phyloP scores from a whole-genome alignment of 2,888 invertebrate genomes.

The Melieria omissa region DNA sequence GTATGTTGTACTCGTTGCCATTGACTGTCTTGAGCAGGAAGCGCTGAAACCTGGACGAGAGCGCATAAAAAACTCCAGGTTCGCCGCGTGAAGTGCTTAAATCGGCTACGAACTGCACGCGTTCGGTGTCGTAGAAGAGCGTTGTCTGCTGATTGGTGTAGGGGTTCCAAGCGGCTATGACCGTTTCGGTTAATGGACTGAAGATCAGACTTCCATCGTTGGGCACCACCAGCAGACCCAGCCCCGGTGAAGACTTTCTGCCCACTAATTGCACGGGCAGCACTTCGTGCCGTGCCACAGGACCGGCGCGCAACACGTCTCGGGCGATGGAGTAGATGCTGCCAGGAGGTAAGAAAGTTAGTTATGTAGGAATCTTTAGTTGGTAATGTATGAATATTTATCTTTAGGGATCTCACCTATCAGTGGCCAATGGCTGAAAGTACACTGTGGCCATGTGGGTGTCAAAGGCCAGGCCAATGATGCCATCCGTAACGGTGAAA shows the following conservation, averaged over 20 bases:
- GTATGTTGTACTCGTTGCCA: constrained; percentile 77
- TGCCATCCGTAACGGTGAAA: constrained; percentile 77
- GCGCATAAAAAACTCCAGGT: constrained; percentile 77
- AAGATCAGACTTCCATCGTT: constrained; percentile 80
- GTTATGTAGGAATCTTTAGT: constrained; percentile 37
- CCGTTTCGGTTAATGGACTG: constrained; percentile 83
- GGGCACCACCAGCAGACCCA: constrained; percentile 78
- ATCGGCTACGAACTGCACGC: constrained; percentile 83
- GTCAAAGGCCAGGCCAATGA: constrained; percentile 75
- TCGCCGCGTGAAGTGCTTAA: constrained; percentile 76
- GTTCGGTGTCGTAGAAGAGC: constrained; percentile 76
- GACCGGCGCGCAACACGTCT: constrained; percentile 78
- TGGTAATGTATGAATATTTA: too few species aligned
- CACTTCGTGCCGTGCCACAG: constrained; percentile 75
- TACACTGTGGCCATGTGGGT: constrained; percentile 70
- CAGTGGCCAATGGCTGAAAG: constrained; percentile 77
- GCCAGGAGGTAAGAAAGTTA: constrained; percentile 53
- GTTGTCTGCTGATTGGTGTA: constrained; percentile 78
- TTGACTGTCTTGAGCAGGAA: constrained; percentile 79
- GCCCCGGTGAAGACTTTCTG: constrained; percentile 85
- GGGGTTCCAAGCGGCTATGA: constrained; percentile 84
- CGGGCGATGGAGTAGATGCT: constrained; percentile 83
- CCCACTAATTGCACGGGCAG: constrained; percentile 82
- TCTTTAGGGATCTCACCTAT: constrained; percentile 69
- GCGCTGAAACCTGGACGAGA: constrained; percentile 83